phyloP scores from a whole-genome alignment of 2,113 vertebrate genomes.

The Vanacampus margaritifer region DNA sequence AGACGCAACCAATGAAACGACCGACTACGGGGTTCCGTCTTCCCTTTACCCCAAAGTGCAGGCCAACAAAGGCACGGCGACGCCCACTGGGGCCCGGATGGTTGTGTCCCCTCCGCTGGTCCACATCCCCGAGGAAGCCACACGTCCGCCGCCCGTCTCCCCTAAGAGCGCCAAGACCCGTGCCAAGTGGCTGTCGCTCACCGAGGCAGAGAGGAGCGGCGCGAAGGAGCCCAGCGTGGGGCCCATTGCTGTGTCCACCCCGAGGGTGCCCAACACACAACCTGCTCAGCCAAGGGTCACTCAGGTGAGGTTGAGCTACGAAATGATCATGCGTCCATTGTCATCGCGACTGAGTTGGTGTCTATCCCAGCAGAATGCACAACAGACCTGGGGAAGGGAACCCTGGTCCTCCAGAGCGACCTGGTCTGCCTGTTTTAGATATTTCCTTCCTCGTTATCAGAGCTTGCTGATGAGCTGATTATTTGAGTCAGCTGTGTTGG shows the following conservation, averaged over 20 bases:
- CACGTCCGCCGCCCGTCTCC: conserved; percentile 67
- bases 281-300: conserved; percentile 74
- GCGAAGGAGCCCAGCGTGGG: conserved; percentile 55
- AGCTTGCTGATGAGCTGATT: too few relatives aligned
- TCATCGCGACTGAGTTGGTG: background rate
- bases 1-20: conserved; percentile 31
- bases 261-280: conserved; percentile 59
- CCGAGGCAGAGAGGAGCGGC: conserved; percentile 73
- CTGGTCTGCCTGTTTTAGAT: too few relatives aligned
- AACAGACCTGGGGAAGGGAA: too few relatives aligned
- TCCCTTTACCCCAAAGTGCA: conserved; percentile 85
- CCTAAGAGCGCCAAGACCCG: conserved; percentile 82
- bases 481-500: too few relatives aligned
- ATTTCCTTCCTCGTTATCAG: too few relatives aligned
- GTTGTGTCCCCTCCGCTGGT: conserved; percentile 79
- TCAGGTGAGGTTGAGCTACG: conserved; percentile 65
- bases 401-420: too few relatives aligned
- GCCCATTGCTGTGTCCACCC: conserved; percentile 64
- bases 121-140: conserved; percentile 85
- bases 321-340: conserved; percentile 3
- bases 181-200: conserved; percentile 92
- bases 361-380: too few relatives aligned
- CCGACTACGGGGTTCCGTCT: conserved; percentile 70
- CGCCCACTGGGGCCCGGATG: conserved; percentile 71
- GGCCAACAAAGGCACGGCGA: conserved; percentile 64